A percentile compares a stretch with the other conserved stretches of the same genome.
Conservation (phyloP, 2,888 invertebrate species). For the Xanthia togata region DNA sequence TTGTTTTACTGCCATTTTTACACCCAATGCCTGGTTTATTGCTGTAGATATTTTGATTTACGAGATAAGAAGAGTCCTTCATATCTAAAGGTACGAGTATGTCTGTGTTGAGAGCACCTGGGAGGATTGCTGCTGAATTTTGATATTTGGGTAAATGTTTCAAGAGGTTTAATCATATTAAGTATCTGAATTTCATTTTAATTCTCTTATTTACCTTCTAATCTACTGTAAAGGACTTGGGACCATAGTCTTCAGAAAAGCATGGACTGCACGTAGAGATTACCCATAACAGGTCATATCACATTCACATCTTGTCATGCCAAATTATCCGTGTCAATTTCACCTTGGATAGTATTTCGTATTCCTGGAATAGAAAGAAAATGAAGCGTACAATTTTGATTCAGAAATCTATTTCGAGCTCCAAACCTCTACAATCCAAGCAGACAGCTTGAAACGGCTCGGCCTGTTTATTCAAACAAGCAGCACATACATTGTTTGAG, state of each 20-base stretch:
- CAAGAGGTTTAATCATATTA: background rate
- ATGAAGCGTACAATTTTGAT: slow-evolving; percentile 32
- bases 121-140: background rate
- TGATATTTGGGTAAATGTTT: background rate
- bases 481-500: slow-evolving; percentile 59
- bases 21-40: slow-evolving; percentile 59
- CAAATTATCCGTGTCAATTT: background rate
- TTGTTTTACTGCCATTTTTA: slow-evolving; percentile 67
- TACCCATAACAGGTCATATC: background rate
- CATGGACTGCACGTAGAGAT: background rate
- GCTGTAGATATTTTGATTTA: slow-evolving; percentile 62
- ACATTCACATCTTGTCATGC: background rate
- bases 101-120: background rate
- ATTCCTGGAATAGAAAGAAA: slow-evolving; percentile 15
- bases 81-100: slow-evolving; percentile 18
- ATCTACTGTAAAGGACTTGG: too few species aligned
- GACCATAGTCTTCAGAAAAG: background rate
- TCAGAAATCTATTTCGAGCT: slow-evolving; percentile 31
- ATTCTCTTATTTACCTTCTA: background rate
- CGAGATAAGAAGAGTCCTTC: slow-evolving; percentile 28
- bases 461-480: slow-evolving; percentile 51
- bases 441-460: slow-evolving; percentile 33
- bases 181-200: background rate
- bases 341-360: background rate
- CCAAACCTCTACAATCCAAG: slow-evolving; percentile 18